A percentile compares a stretch with the other conserved stretches of the same genome.
phyloP scores from a whole-genome alignment of 2,888 invertebrate genomes.

The Philaethria dido region DNA sequence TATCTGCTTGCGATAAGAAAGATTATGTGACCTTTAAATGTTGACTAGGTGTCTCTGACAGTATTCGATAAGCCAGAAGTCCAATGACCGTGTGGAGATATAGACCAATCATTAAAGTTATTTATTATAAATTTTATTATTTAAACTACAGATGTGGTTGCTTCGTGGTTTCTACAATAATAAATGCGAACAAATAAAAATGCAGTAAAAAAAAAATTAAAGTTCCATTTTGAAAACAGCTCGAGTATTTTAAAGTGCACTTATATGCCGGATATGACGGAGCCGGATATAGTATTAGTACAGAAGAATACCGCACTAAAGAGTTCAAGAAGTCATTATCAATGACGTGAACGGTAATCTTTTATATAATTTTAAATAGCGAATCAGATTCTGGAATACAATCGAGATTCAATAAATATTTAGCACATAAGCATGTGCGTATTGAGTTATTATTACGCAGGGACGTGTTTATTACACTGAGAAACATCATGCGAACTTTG shows the following conservation, averaged over 20 bases:
- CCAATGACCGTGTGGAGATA: slow-evolving; percentile 75
- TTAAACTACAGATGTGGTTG: not conserved
- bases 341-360: slow-evolving; percentile 23
- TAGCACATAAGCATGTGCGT: not conserved
- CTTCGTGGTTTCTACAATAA: not conserved
- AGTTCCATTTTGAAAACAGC: not conserved
- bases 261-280: slow-evolving; percentile 74
- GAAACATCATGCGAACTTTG: slow-evolving; percentile 38
- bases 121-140: not conserved
- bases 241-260: slow-evolving; percentile 60
- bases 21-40: slow-evolving; percentile 78
- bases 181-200: slow-evolving; percentile 2
- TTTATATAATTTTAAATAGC: slow-evolving; percentile 20
- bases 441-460: slow-evolving; percentile 14
- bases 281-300: slow-evolving; percentile 65
- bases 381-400: not conserved
- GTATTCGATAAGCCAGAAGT: slow-evolving; percentile 67
- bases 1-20: slow-evolving; percentile 74
- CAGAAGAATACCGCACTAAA: slow-evolving; percentile 43
- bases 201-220: not conserved
- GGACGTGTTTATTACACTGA: slow-evolving; percentile 33
- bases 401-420: not conserved
- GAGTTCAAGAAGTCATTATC: slow-evolving; percentile 35
- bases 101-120: slow-evolving; percentile 28
- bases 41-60: slow-evolving; percentile 68